Conservation (phyloP, 2,888 invertebrate species). For the Tridacna gigas region DNA sequence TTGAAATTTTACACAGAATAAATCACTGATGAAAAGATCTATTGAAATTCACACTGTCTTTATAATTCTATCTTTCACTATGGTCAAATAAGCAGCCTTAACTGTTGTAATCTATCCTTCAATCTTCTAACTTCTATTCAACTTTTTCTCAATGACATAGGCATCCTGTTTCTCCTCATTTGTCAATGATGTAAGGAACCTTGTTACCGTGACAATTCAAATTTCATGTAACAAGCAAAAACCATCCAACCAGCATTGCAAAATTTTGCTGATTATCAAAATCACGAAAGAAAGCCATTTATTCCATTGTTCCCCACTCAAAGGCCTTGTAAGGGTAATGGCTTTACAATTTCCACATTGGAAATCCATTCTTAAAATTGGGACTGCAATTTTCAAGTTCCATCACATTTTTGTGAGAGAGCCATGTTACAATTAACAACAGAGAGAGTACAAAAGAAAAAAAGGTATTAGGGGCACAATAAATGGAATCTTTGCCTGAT, state of each 20-base stretch:
- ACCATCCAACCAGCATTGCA: constrained; percentile 22
- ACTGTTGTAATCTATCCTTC: constrained; percentile 8
- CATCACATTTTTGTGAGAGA: not conserved
- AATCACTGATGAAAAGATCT: constrained; percentile 37
- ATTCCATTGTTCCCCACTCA: constrained; percentile 9
- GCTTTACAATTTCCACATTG: constrained; percentile 7
- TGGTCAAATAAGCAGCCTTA: constrained; percentile 20
- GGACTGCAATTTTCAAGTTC: not conserved
- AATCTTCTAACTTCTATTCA: constrained; percentile 22
- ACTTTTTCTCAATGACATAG: constrained; percentile 48
- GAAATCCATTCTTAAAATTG: not conserved
- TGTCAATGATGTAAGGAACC: constrained; percentile 62
- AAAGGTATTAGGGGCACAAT: constrained; percentile 2
- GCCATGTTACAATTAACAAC: constrained; percentile 4
- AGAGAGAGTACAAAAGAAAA: not conserved
- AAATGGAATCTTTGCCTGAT: constrained; percentile 23
- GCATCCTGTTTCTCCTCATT: constrained; percentile 49
- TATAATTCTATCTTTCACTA: constrained; percentile 27
- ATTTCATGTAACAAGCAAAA: constrained; percentile 43
- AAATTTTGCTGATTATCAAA: constrained; percentile 26
- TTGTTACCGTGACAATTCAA: constrained; percentile 45
- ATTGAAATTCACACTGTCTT: constrained; percentile 28
- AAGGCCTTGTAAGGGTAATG: constrained; percentile 9
- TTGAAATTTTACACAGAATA: constrained; percentile 36
- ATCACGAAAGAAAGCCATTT: constrained; percentile 48